Evolutionary conservation across 2,797 vertebrate genomes (phyloP).

Genomic region (Anisognathus igniventris): DNA sequence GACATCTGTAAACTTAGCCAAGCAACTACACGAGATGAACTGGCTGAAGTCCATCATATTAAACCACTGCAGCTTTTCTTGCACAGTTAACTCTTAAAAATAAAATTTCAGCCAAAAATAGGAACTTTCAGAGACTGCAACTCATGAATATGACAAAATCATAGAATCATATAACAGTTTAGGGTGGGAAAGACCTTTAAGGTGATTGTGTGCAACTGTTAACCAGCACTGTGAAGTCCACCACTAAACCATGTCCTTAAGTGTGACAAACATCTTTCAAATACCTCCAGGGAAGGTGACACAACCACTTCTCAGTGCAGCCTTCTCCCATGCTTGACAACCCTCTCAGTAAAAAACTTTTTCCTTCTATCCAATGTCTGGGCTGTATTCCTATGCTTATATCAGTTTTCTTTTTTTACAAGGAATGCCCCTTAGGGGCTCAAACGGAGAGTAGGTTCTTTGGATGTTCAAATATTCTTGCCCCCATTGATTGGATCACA

Average conservation of each 20-base stretch:
- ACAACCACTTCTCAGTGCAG: rapidly evolving
- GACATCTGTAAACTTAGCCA: not conserved
- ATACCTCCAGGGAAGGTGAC: not conserved
- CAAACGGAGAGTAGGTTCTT: not conserved
- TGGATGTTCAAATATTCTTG: not conserved
- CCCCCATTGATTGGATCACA: not conserved
- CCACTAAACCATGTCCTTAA: not conserved
- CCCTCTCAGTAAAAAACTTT: not conserved
- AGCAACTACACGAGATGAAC: not conserved
- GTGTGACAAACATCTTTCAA: not conserved
- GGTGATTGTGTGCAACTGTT: not conserved
- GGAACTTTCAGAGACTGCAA: not conserved
- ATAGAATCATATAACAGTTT: not conserved
- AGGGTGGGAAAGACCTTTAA: not conserved
- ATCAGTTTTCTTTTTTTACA: not conserved
- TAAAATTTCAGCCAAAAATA: not conserved
- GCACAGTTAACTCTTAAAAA: not conserved
- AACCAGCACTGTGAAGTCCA: not conserved
- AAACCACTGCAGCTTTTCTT: not conserved
- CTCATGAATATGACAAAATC: not conserved
- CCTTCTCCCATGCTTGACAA: not conserved
- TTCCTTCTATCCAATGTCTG: not conserved
- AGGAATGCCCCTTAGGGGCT: not conserved
- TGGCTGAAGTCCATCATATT: not conserved
- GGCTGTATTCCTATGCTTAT: not conserved